Evolutionary conservation across 2,797 vertebrate species (phyloP), one percentile per base, ranked within the genome.

Genomic region (Hephaestus fuliginosus): DNA sequence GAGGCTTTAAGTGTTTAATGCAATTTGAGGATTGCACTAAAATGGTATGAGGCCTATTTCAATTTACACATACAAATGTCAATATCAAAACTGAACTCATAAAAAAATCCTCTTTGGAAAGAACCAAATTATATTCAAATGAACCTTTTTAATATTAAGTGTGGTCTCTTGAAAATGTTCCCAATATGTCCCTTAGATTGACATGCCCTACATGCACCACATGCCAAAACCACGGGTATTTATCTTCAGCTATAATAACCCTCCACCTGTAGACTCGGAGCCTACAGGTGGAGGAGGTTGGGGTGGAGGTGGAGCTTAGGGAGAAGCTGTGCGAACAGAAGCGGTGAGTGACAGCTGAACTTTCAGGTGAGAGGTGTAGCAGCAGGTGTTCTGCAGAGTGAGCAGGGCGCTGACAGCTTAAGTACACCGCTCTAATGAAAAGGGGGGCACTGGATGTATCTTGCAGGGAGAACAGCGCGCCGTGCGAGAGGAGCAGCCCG

Each of bases 271-370:
- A 55, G 52, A 44, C 41, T 41, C 48, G 25, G 48, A 55, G 49
- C n/a, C 22, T 64, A n/a, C 60, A 71, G 69, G 56, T 39, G 55
- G 43, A 70, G 55, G 43, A 70, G n/a, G 68, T 55, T 25, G 28
- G n/a, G 73, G 36, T 44, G 39, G 43, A 30, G 25, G 44, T 46
- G 48, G 56, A 5, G 22, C 46, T 66, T 5, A 36, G 36, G 25
- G 48, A 67, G 6, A 55, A 39, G 52, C 60, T 33, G 71, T 3
- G 10, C 28, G 30, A 66, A 36, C 12, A 22, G 64, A 65, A 53
- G 74, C 46, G 52, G 65, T 33, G 30, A 25, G 55, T 18, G 46
- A 44, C 36, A 36, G 49, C 57, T 67, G 7, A 60, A n/a, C 64
- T 36, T 60, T 62, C 57, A 69, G 75, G 57, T 48, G 66, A 70